phyloP scores from a whole-genome alignment of 2,113 vertebrate species.

The Cyprinodon brontotheroides region DNA sequence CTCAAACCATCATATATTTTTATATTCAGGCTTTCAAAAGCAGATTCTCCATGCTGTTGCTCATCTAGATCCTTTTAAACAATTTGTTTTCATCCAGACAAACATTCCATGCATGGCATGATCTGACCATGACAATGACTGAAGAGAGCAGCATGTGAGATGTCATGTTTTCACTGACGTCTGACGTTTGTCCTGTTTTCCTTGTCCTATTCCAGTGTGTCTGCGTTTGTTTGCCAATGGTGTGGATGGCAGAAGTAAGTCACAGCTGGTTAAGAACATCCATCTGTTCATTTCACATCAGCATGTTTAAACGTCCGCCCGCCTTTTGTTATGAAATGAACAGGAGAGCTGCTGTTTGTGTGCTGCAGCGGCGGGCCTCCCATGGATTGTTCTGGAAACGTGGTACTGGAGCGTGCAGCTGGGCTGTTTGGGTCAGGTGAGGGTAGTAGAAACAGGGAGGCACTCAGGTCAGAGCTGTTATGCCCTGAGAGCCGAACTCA shows the following conservation, averaged over 20 bases:
- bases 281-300: conserved; percentile 29
- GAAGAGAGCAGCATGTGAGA: conserved; percentile 5
- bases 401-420: conserved; percentile 45
- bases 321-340: conserved; percentile 62
- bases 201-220: neutral
- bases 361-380: conserved; percentile 57
- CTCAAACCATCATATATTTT: neutral
- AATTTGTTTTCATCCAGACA: conserved; percentile 22
- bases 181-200: neutral
- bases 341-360: conserved; percentile 61
- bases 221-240: conserved; percentile 24
- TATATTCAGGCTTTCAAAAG: neutral
- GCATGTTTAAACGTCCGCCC: conserved; percentile 31
- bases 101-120: conserved; percentile 13
- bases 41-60: conserved; percentile 32
- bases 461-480: conserved; percentile 16
- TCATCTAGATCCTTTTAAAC: conserved; percentile 19
- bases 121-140: conserved; percentile 31
- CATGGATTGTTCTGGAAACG: conserved; percentile 70
- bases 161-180: conserved; percentile 5
- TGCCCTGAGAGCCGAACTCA: conserved; percentile 42
- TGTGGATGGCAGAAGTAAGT: conserved; percentile 24
- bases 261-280: conserved; percentile 26
- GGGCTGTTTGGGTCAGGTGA: conserved; percentile 66
- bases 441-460: conserved; percentile 25